These are phyloP conservation scores for Rissa tridactyla DNA, from an alignment of 2,113 vertebrate genomes.

Conservation along the genomic window DNA sequence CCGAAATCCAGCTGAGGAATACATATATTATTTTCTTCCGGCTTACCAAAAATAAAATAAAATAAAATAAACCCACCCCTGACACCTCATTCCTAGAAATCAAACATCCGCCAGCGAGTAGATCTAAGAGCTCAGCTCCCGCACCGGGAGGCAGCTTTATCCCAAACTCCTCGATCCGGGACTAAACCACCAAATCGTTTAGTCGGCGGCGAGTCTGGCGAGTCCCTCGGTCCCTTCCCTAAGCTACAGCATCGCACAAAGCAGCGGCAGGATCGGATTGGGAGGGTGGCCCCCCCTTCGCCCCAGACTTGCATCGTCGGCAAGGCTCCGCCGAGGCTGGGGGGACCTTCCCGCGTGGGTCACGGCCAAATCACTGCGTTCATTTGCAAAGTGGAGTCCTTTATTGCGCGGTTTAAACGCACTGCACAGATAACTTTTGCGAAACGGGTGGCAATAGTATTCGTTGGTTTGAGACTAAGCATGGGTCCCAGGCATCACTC, in stretches of 20 bases:
- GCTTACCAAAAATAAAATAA: neutral
- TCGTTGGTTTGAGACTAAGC: conserved; percentile 4
- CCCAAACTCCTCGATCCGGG: neutral
- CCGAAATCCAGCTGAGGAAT: neutral
- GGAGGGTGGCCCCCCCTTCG: neutral
- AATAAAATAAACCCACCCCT: too few species aligned
- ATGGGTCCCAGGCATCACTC: neutral
- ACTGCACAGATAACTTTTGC: conserved; percentile 17
- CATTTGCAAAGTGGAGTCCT: neutral
- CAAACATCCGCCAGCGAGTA: neutral
- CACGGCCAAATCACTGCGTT: neutral
- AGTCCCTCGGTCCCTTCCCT: neutral
- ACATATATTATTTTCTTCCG: neutral
- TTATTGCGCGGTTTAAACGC: conserved; percentile 32
- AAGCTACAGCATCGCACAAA: neutral
- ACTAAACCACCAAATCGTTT: neutral
- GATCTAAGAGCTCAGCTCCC: neutral
- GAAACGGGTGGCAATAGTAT: neutral
- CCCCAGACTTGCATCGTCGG: neutral
- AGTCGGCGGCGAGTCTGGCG: neutral
- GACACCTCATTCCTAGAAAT: neutral
- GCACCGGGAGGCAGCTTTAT: neutral
- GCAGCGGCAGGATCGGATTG: neutral
- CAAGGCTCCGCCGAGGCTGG: neutral
- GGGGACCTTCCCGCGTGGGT: neutral